Conservation (phyloP, 2,113 vertebrate species). For the Pungitius pungitius region DNA sequence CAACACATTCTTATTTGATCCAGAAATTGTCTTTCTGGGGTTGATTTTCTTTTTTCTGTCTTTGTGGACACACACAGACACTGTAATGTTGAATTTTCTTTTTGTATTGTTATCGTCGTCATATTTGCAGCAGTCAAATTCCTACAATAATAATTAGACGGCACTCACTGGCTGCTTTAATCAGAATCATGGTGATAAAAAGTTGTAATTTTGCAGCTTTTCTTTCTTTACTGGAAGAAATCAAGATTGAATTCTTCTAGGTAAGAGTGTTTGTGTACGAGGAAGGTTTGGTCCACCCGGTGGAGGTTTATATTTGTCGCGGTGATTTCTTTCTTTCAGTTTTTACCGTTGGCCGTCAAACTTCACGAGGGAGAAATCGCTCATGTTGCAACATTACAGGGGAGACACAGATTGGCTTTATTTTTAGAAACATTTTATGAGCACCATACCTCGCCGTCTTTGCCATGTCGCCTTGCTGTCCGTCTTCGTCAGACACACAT, state of each 20-base stretch:
- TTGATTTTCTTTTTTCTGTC: constrained; percentile 45
- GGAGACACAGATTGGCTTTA: constrained; percentile 52
- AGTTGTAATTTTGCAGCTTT: constrained; percentile 31
- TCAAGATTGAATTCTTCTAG: constrained; percentile 55
- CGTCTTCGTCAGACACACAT: constrained; percentile 8
- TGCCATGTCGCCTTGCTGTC: constrained; percentile 20
- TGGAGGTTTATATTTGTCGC: constrained; percentile 54
- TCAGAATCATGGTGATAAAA: neutral
- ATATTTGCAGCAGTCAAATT: constrained; percentile 44
- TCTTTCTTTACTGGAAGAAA: constrained; percentile 40
- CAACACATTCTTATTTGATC: constrained; percentile 55
- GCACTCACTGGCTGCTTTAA: constrained; percentile 2
- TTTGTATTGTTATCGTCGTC: constrained; percentile 47
- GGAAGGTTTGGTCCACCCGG: constrained; percentile 46
- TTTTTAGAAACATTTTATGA: constrained; percentile 58
- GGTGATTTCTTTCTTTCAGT: constrained; percentile 57
- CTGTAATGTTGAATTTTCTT: constrained; percentile 28
- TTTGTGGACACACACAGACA: constrained; percentile 32
- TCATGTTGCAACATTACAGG: constrained; percentile 55
- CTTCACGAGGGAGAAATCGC: constrained; percentile 61
- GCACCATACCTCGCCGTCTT: constrained; percentile 13
- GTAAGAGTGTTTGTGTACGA: constrained; percentile 17
- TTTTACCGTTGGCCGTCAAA: constrained; percentile 66
- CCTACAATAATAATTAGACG: constrained; percentile 35
- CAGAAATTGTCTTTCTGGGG: constrained; percentile 65